Percentiles rank a stretch among this genome's conserved stretches.
Evolutionary conservation across 2,888 invertebrate genomes (phyloP).

Genomic region (Eupsilia transversa): DNA sequence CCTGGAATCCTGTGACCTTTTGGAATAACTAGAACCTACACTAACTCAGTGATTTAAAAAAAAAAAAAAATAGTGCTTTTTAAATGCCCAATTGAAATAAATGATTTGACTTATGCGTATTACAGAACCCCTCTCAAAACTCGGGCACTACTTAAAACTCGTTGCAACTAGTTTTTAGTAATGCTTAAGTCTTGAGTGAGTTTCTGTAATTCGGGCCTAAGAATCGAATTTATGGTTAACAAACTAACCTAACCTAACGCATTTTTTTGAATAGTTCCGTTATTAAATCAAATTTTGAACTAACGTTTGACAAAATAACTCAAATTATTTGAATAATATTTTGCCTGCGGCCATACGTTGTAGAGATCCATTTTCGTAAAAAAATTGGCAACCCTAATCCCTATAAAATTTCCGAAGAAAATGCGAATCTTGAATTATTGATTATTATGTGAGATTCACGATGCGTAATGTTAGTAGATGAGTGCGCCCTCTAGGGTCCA

Average conservation of each 20-base stretch:
- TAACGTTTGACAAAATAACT: too few species aligned
- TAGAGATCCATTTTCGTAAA: not conserved
- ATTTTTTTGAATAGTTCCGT: not conserved
- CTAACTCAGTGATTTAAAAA: too few species aligned
- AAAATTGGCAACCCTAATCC: conserved; percentile 7
- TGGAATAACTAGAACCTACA: not conserved
- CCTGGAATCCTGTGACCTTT: too few species aligned
- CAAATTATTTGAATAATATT: not conserved
- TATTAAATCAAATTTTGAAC: too few species aligned
- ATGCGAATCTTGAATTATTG: conserved; percentile 61
- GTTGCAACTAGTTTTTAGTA: too few species aligned
- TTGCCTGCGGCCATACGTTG: not conserved
- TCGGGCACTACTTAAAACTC: too few species aligned
- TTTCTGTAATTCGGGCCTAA: too few species aligned
- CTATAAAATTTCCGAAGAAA: conserved; percentile 34
- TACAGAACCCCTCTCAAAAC: too few species aligned
- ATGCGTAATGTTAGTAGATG: conserved; percentile 43
- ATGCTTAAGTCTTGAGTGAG: too few species aligned
- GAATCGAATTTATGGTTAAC: not conserved
- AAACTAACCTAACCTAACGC: not conserved
- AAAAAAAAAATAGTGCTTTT: too few species aligned
- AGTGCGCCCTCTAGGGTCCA: conserved; percentile 36
- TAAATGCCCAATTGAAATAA: not conserved
- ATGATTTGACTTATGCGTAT: not conserved
- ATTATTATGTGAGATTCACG: conserved; percentile 45